Conservation (phyloP, 2,888 invertebrate genomes). For the Deroplatys truncata region DNA sequence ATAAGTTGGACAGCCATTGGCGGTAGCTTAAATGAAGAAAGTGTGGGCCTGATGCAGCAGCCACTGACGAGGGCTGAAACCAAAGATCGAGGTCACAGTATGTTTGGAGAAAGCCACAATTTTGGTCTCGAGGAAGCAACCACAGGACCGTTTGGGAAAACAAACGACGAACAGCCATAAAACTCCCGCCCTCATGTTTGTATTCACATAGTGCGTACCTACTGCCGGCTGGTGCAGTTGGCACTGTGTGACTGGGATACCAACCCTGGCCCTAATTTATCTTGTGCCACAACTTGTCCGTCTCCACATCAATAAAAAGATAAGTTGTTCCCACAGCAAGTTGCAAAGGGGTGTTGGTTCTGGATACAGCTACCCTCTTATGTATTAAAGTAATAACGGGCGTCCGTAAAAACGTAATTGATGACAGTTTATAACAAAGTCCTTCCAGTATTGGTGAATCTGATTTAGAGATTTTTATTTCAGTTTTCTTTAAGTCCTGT, state of each 20-base stretch:
- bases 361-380: too few species aligned
- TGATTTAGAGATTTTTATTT: too few species aligned
- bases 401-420: too few species aligned
- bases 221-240: neutral
- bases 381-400: too few species aligned
- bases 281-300: neutral
- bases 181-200: neutral
- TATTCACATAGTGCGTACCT: neutral
- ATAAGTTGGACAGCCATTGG: too few species aligned
- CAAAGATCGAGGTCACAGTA: neutral
- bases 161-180: conserved; percentile 5
- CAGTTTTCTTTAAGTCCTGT: too few species aligned
- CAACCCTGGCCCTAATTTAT: neutral
- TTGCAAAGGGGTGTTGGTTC: neutral
- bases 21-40: neutral
- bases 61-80: neutral
- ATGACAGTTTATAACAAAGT: too few species aligned
- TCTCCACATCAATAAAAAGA: neutral
- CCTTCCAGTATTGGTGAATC: too few species aligned
- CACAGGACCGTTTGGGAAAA: conserved; percentile 14
- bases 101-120: conserved; percentile 15
- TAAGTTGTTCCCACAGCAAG: neutral
- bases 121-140: conserved; percentile 6
- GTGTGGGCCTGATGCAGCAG: too few species aligned
- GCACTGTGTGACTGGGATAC: neutral